Evolutionary conservation across 2,888 invertebrate genomes (phyloP).

Genomic region (Pammene aurita): DNA sequence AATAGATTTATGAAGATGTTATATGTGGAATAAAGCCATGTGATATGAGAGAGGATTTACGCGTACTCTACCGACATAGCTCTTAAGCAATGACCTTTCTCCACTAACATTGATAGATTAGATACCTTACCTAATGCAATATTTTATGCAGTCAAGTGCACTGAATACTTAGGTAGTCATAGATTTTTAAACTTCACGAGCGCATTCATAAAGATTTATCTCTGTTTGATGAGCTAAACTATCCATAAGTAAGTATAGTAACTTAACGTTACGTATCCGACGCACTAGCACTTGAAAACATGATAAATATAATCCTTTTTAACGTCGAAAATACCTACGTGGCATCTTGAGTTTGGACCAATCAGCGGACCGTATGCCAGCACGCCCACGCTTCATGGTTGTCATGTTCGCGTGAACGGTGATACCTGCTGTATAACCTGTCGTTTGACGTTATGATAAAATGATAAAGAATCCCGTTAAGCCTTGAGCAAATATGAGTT

Average conservation of each 20-base stretch:
- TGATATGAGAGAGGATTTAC: too few relatives aligned
- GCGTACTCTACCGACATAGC: too few relatives aligned
- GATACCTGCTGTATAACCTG: slow-evolving; percentile 16
- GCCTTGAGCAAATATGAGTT: slow-evolving; percentile 55
- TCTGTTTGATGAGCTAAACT: not conserved
- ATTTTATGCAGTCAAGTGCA: too few relatives aligned
- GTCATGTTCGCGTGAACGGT: slow-evolving; percentile 57
- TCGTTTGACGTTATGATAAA: slow-evolving; percentile 33
- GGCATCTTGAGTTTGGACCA: slow-evolving; percentile 51
- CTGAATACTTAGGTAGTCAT: too few relatives aligned
- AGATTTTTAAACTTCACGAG: not conserved
- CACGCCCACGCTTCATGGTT: slow-evolving; percentile 75
- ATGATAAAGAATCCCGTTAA: slow-evolving; percentile 55
- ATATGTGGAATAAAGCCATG: too few relatives aligned
- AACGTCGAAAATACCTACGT: slow-evolving; percentile 41
- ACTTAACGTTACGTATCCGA: slow-evolving; percentile 3
- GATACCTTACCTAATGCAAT: too few relatives aligned
- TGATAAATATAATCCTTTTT: slow-evolving; percentile 54
- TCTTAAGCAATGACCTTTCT: too few relatives aligned
- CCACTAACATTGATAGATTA: too few relatives aligned
- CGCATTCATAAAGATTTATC: not conserved
- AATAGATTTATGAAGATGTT: too few relatives aligned
- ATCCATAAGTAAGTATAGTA: not conserved
- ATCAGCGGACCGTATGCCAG: slow-evolving; percentile 51
- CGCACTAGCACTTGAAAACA: slow-evolving; percentile 42